Evolutionary conservation across 2,888 invertebrate species (phyloP), one percentile per base, ranked within the genome.

Genomic region (Amiota minor): DNA sequence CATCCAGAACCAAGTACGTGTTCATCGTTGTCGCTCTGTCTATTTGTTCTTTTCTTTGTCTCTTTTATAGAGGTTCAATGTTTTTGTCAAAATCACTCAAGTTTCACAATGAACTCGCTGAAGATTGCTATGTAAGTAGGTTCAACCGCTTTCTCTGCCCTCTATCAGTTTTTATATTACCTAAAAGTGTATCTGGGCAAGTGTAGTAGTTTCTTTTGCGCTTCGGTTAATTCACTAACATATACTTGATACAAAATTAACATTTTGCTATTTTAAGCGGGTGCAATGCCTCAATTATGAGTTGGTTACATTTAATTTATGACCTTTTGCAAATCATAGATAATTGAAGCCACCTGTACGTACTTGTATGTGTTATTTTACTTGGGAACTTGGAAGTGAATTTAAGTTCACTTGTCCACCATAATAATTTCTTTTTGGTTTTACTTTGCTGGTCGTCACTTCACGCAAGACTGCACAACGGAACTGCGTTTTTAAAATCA

Each of bases 301-400:
- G 35, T 35, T 50, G 18, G 20, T 12, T 50, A 53, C 67, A 23
- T 53, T 53, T 68, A 68, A 68, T 68, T 68, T 68, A 68, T 68
- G 23, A 68, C 67, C 67, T 68, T 68, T 68, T n/a, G 53, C 67
- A 50, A 68, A 68, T 68, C 67, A 53, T 53, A 68, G 53, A 68
- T 68, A 68, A 68, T 68, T 68, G 53, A n/a, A 47, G 47, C 35
- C 23, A 9, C 11, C 35, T 35, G 11, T 23, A 14, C 12, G n/a
- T 62, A 45, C 23, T 9, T 53, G 62, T 62, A 12, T 16, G 20
- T 50, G n/a, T 9, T 20, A 53, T 20, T 49, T 67, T 11, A 68
- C 67, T 53, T 68, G 67, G 35, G 67, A 23, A 68, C 35, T 50
- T 49, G 46, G 53, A 35, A 35, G 35, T 35, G 35, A 35, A 35